Conservation (phyloP, 2,888 invertebrate species). For the Lycophotia porphyrea region DNA sequence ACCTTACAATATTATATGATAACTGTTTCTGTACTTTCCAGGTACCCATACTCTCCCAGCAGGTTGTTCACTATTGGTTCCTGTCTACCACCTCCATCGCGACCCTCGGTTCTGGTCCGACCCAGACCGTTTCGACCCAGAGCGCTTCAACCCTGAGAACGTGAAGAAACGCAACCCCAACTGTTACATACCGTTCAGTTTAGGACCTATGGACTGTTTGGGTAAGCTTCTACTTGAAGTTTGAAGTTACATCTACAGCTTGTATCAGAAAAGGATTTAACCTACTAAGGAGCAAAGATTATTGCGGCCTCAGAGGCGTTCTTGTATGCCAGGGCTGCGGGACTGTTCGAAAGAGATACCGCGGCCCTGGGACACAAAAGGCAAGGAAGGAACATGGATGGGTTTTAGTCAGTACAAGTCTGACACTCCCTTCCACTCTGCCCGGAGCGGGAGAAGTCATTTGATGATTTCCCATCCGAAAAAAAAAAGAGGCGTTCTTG, state of each 20-base stretch:
- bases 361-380: no score
- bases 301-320: not conserved
- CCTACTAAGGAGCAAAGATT: not conserved
- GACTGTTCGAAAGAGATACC: no score
- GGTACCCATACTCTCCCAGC: conserved; percentile 79
- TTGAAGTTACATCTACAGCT: not conserved
- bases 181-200: conserved; percentile 83
- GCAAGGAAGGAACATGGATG: no score
- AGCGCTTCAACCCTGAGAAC: conserved; percentile 80
- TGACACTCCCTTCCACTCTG: no score
- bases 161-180: conserved; percentile 74
- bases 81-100: conserved; percentile 81
- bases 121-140: conserved; percentile 82
- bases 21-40: conserved; percentile 51
- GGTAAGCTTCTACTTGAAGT: conserved; percentile 71
- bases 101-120: conserved; percentile 79
- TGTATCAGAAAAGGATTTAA: not conserved
- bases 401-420: no score
- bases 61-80: conserved; percentile 78
- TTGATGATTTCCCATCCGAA: no score
- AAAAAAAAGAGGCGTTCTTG: not conserved
- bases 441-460: no score
- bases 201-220: conserved; percentile 86
- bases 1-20: no score
- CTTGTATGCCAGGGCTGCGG: no score